Evolutionary conservation across 2,797 vertebrate genomes (phyloP), one percentile per base, ranked within the genome.

Genomic region (Hemibagrus guttatus): DNA sequence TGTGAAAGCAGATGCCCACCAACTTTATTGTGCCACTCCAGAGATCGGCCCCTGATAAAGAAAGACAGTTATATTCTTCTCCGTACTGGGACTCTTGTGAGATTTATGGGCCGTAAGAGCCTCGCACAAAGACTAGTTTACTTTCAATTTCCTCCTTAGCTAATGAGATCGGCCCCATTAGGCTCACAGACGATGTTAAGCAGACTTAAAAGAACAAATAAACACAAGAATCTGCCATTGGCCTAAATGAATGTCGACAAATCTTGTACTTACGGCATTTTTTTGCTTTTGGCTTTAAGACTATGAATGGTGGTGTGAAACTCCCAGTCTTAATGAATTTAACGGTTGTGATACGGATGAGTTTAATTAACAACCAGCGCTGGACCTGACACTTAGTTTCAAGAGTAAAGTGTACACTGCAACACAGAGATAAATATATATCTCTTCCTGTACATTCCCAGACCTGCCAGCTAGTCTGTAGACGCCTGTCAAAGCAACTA

Each of bases 21-120:
- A 64, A 94, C 94, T 91, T 90, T 95, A 88, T 93, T 91, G 94
- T 97, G 93, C 96, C 96, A 97, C 88, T 95, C 95, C 46, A 86
- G 92, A 2, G 95, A 95, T 54, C 94, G 94, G 16, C 96, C 96
- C 90, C 96, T 97, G 91, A 21, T 91, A 84, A 63, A 89, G 0
- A 76, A 89, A 68, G 26, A 35, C 28, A 9, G 42, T 85, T 85
- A 78, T 66, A 66, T 76, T 64, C 35, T n/a, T 23, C 19, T 31
- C 74, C 6, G 16, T 31, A 31, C 82, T 31, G 17, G 61, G 84
- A 14, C 68, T 82, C 69, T 81, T 78, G 56, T 88, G 80, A 88
- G 87, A 86, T 83, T 46, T 84, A 88, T 84, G 84, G 81, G 74
- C 80, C 54, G 11, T 66, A 39, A 68, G 82, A 81, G 54, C 31